Base-by-base conservation (phyloP, 64 coral and sea anemone genomes). In the Cladopsammia gracilis region DNA sequence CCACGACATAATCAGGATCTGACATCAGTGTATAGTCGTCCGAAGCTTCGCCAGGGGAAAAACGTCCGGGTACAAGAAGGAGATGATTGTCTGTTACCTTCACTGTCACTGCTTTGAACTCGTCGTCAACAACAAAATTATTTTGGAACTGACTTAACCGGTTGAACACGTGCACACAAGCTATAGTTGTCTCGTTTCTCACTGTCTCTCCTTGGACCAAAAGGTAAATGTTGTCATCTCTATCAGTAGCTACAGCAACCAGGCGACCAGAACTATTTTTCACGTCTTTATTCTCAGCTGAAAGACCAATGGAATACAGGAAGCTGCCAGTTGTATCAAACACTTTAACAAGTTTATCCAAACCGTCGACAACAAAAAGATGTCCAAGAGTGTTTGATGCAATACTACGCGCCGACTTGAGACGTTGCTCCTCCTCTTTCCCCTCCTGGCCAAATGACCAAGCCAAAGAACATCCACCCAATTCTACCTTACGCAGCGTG, bases 141-240 rank as follows among this genome's bases (percentile, higher is more conserved):
- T 58, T 71, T 18, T 48, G 2, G 4, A 62, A 50, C 3, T 44
- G 25, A 5, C 20, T 57, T 19, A 59, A 14, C 5, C 12, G 60
- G 72, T 76, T 51, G 60, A 89, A 89, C n/a, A 76, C 25, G 53
- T 45, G 59, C 26, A 89, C 11, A 11, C 52, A 7, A 54, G 52
- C 52, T 11, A 54, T 54, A 54, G 2, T n/a, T 7, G 11, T 7
- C 82, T 11, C 10, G 9, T 76, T 23, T 11, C 52, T 8, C 15
- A 20, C 46, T 16, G 15, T 23, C 70, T 4, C 19, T 48, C 26
- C 19, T 18, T 18, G 45, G 15, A 26, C n/a, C 43, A 89, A 16
- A 5, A 89, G 26, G 54, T 89, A 89, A 20, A 89, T 62, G 71
- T 89, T 89, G 51, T 89, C 86, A 4, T 75, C 26, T 48, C 5